These are phyloP conservation scores for Pogonocherus hispidulus DNA, from an alignment of 2,888 invertebrate species.

Conservation along the genomic window DNA sequence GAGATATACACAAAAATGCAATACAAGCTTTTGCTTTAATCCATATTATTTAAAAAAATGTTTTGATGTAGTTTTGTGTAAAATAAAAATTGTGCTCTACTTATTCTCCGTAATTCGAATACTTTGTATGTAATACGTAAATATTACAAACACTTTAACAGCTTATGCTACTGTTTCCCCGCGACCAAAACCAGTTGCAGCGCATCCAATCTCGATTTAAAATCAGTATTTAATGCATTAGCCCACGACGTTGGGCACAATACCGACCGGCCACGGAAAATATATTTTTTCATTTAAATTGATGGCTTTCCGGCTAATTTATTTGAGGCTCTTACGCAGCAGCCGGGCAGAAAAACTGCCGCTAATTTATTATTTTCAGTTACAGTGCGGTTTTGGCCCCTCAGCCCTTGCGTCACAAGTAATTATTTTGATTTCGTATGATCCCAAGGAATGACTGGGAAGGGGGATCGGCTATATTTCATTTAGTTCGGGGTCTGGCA, in stretches of 20 bases:
- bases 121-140: no score
- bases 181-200: neutral
- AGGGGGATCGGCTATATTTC: neutral
- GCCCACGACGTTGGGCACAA: slow-evolving; percentile 3
- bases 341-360: slow-evolving; percentile 38
- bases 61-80: no score
- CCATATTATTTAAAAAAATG: no score
- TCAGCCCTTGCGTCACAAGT: slow-evolving; percentile 14
- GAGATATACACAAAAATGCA: no score
- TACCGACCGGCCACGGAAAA: slow-evolving; percentile 6
- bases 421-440: slow-evolving; percentile 31
- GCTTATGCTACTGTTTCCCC: neutral
- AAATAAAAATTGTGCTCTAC: no score
- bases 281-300: slow-evolving; percentile 30
- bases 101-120: no score
- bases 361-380: slow-evolving; percentile 43
- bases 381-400: slow-evolving; percentile 38
- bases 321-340: slow-evolving; percentile 28
- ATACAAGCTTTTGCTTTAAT: no score
- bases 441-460: slow-evolving; percentile 22
- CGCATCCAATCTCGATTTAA: neutral
- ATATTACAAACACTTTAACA: no score
- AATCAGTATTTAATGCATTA: neutral
- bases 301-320: slow-evolving; percentile 36
- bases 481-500: neutral